Base-by-base conservation (phyloP, 2,797 vertebrate genomes). In the Melanotaenia trifasciata region DNA sequence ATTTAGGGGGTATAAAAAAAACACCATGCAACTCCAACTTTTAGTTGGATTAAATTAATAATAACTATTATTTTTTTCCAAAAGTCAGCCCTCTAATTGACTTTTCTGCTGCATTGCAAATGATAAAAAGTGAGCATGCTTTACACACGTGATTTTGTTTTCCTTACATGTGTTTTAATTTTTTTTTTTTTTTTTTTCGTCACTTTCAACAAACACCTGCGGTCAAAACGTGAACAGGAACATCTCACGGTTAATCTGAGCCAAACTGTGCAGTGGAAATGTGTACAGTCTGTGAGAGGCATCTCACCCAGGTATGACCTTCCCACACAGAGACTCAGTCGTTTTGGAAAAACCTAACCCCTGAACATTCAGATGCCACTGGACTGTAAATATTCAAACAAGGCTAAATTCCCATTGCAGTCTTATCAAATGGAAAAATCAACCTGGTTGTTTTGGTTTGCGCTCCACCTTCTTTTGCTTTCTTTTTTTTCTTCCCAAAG, bases 371-470 rank as follows among this genome's bases (percentile, higher is more conserved):
- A 64, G 72, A 88, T 79, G 84, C 76, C 78, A 81, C 83, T 88
- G 83, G 62, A 87, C 89, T 91, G 90, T 90, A 86, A 93, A 94
- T 88, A 87, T 73, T 88, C 87, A 87, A 85, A 90, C 84, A 89
- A 68, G 84, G 89, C 76, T 84, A 90, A 84, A 79, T 87, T 90
- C 81, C 85, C 83, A 71, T 78, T 79, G 13, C 0, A 2, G 60
- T 73, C 81, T 90, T 93, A 94, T 94, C 91, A 79, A 78, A 81
- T 84, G 92, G 91, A 93, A 94, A 91, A 60, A 92, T 94, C 90
- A 89, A 89, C 87, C 85, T 87, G 86, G 79, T 87, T 92, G 92
- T 94, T 93, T 87, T 85, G 86, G 72, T 88, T 87, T 78, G 78
- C 73, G 69, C 83, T 85, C 76, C 73, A 33, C 72, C 82, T 84